Conservation (phyloP, 2,797 vertebrate genomes). For the Melanotaenia boesemani region DNA sequence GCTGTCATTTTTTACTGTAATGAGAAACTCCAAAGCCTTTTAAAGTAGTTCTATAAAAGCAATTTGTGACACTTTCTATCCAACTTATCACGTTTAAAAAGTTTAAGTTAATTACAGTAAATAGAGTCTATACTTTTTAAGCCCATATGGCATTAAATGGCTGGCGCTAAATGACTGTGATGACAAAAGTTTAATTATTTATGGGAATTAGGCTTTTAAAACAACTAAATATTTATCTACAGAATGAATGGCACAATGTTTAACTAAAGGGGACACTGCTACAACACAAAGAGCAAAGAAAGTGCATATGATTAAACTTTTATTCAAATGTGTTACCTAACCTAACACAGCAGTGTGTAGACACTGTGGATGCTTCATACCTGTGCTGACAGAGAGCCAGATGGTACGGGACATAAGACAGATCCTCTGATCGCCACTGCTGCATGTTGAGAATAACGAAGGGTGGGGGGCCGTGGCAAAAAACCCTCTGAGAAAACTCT, state of each 20-base stretch:
- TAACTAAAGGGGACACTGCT: neutral
- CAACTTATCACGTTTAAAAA: neutral
- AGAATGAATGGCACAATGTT: neutral
- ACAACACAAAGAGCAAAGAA: neutral
- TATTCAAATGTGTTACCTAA: neutral
- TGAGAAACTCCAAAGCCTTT: neutral
- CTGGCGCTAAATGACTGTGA: no score
- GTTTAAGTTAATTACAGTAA: neutral
- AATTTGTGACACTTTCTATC: neutral
- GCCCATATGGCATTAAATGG: neutral
- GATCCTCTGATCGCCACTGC: slow-evolving; percentile 91
- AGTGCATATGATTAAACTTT: neutral
- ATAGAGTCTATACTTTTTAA: neutral
- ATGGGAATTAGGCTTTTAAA: neutral
- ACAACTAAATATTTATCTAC: neutral
- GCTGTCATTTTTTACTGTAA: neutral
- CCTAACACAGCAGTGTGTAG: neutral
- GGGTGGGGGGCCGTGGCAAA: slow-evolving; percentile 89
- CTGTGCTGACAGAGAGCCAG: slow-evolving; percentile 89
- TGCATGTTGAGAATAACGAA: slow-evolving; percentile 95
- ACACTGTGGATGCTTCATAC: slow-evolving; percentile 65
- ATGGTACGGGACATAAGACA: slow-evolving; percentile 91
- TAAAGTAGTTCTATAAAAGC: neutral
- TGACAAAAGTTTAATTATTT: neutral
- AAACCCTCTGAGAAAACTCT: slow-evolving; percentile 88